Base-by-base conservation (phyloP, 2,113 vertebrate genomes). In the Halichoeres trimaculatus region DNA sequence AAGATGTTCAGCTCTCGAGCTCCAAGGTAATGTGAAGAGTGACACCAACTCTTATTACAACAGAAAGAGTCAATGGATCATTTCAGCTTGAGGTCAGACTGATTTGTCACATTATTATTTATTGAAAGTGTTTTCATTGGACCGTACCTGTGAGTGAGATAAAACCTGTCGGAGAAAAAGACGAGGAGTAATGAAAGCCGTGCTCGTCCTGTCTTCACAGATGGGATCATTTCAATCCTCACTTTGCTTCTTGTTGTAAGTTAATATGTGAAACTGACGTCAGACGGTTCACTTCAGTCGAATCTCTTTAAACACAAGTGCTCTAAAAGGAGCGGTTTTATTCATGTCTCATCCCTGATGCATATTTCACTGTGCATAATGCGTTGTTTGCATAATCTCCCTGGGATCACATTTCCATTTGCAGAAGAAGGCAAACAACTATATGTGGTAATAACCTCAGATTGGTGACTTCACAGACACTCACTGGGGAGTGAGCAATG, bases 361-460 rank as follows among this genome's bases (percentile, higher is more conserved):
- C 69, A 47, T 73, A 17, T 47, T 47, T 59, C 47, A 41, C 38
- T 53, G 23, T 6, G 14, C 45, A 48, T 48, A 48, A 48, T 48
- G n/a, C 45, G 8, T 19, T 48, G 35, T 20, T 74, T 52, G 12
- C 35, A 63, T 45, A 55, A 63, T 59, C 64, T 26, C 30, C 35
- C 48, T 16, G 20, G 54, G 74, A 60, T 69, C 34, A 52, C 4
- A 19, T 77, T 76, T 61, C 47, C 64, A 77, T 74, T 80, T 80
- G 58, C 59, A 41, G 35, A 61, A 45, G 45, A 85, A 70, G 64
- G 45, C 30, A 74, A 81, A 81, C 65, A 66, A 40, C 45, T 51
- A 41, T 24, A 64, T 60, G 48, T 56, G 74, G 60, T 63, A 78
- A 71, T 61, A 62, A 77, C 54, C 47, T 62, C 17, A 41, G 59